These are phyloP conservation scores for Mya arenaria DNA, from an alignment of 1,140 invertebrate genomes.

Conservation along the genomic window DNA sequence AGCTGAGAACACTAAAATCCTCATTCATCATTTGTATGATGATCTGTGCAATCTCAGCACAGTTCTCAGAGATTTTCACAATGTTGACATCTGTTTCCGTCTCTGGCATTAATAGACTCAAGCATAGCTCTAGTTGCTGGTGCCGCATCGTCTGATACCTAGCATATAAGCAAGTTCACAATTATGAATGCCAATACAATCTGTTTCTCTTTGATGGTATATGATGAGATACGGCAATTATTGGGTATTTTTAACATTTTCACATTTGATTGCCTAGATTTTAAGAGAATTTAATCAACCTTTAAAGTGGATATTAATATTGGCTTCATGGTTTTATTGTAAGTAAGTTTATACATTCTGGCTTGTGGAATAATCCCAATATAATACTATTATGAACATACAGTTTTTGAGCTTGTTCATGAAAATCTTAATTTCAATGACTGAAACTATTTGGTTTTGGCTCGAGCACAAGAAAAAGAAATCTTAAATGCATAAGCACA, in stretches of 20 bases:
- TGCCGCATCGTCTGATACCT: slow-evolving; percentile 65
- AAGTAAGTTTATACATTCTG: no score
- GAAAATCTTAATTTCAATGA: no score
- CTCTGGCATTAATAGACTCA: slow-evolving; percentile 70
- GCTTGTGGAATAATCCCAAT: no score
- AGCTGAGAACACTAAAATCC: slow-evolving; percentile 75
- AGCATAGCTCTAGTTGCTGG: slow-evolving; percentile 72
- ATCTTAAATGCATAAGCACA: no score
- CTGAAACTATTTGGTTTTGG: no score
- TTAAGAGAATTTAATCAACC: no score
- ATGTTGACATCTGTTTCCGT: slow-evolving; percentile 69
- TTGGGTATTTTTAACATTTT: background rate
- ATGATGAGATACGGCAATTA: background rate
- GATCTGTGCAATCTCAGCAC: slow-evolving; percentile 66
- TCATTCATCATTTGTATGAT: slow-evolving; percentile 77
- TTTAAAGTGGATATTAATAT: no score
- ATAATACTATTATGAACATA: no score
- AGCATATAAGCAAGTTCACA: background rate
- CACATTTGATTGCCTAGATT: background rate
- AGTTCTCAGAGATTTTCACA: slow-evolving; percentile 71
- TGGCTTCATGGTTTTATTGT: no score
- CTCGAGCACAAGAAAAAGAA: no score
- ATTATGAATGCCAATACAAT: background rate
- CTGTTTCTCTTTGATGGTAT: background rate
- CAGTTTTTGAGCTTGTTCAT: no score